A percentile compares a stretch with the other conserved stretches of the same genome.
Conservation (phyloP, 2,888 invertebrate species). For the Congeria kusceri region DNA sequence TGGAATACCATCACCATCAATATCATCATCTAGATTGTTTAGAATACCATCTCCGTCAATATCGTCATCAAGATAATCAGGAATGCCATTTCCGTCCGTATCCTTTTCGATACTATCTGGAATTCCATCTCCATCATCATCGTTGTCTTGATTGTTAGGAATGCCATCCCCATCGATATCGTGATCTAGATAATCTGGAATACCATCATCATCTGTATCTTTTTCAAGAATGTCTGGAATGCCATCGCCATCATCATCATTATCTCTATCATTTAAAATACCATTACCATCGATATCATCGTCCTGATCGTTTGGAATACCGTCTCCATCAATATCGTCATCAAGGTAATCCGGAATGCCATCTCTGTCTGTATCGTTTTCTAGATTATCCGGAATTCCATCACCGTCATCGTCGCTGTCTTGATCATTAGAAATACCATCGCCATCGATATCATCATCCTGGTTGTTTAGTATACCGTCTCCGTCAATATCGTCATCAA, state of each 20-base stretch:
- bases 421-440: slow-evolving; percentile 68
- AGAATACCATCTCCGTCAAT: slow-evolving; percentile 79
- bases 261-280: slow-evolving; percentile 75
- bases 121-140: slow-evolving; percentile 76
- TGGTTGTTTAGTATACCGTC: slow-evolving; percentile 76
- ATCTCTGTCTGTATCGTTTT: slow-evolving; percentile 76
- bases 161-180: slow-evolving; percentile 78
- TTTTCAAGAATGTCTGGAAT: slow-evolving; percentile 72
- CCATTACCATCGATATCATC: slow-evolving; percentile 78
- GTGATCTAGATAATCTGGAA: slow-evolving; percentile 66
- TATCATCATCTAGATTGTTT: slow-evolving; percentile 66
- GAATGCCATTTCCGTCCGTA: slow-evolving; percentile 71
- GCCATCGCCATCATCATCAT: slow-evolving; percentile 81
- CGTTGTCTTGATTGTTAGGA: slow-evolving; percentile 72
- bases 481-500: slow-evolving; percentile 78
- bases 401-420: slow-evolving; percentile 74
- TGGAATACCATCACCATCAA: slow-evolving; percentile 73
- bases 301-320: slow-evolving; percentile 15
- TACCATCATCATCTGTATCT: slow-evolving; percentile 79
- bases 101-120: slow-evolving; percentile 74
- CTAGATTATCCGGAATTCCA: slow-evolving; percentile 73
- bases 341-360: slow-evolving; percentile 77
- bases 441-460: slow-evolving; percentile 77
- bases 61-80: slow-evolving; percentile 74
- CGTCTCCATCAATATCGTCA: slow-evolving; percentile 75